These are phyloP conservation scores for Ischnura elegans DNA, from an alignment of 2,888 invertebrate genomes.

Conservation along the genomic window DNA sequence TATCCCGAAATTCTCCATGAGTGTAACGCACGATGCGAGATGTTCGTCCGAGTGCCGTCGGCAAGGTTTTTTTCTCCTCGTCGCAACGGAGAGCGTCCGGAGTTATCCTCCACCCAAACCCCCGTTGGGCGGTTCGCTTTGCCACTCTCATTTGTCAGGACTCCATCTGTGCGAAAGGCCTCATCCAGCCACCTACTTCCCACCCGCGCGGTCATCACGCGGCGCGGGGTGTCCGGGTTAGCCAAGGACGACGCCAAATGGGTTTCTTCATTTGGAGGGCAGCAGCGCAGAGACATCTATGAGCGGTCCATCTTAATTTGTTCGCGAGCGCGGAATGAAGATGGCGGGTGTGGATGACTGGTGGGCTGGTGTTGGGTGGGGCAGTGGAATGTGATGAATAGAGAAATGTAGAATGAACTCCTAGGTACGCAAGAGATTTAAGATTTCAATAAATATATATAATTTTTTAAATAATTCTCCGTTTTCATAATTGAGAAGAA, in stretches of 20 bases:
- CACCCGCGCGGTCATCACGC: no score
- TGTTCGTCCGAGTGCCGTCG: no score
- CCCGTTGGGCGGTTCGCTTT: neutral
- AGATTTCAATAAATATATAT: no score
- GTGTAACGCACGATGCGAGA: no score
- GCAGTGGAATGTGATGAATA: neutral
- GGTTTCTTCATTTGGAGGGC: slow-evolving; percentile 3
- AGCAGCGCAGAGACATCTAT: slow-evolving; percentile 1
- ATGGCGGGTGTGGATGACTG: neutral
- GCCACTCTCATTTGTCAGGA: neutral
- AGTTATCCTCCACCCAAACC: neutral
- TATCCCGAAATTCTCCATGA: no score
- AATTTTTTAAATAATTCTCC: no score
- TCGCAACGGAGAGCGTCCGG: no score
- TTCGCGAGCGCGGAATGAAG: neutral
- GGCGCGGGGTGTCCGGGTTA: no score
- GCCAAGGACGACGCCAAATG: slow-evolving; percentile 23
- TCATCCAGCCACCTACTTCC: neutral
- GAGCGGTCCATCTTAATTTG: slow-evolving; percentile 8
- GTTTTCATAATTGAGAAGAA: no score
- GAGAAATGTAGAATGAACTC: neutral
- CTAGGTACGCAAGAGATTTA: neutral
- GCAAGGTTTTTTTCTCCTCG: neutral
- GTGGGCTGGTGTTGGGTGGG: neutral
- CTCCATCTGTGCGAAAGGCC: neutral